Base-by-base conservation (phyloP, 2,888 invertebrate species). In the Xestia xanthographa region DNA sequence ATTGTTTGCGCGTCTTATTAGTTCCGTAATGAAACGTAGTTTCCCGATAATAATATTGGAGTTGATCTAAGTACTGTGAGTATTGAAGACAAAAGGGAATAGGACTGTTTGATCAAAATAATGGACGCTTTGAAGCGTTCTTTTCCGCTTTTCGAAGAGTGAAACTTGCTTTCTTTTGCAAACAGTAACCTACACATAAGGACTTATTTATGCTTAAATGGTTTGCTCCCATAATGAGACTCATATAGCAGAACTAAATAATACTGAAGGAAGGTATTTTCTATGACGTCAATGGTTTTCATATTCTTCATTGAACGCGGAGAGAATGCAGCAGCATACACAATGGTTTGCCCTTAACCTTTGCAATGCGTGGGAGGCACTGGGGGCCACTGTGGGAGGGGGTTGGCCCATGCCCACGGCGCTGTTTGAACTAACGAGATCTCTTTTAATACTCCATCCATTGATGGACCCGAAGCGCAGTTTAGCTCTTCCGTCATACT, bases 271-370 rank as follows among this genome's bases (percentile, higher is more conserved):
- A 66, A 63, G 73, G 26, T 72, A 68, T 82, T 80, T 66, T 69
- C 41, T 70, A 65, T 79, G 80, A 86, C 83, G 78, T 84, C 83
- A 84, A 74, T 81, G 71, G 79, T 82, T 80, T 86, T 86, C 88
- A 88, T 87, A 89, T 63, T 63, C 63, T 41, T 63, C n/a, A 88
- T 90, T 89, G 85, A 87, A 86, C 84, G 83, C 81, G 75, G 77
- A 85, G 87, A 89, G 88, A 90, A 89, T 91, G 90, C 91, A 89
- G 83, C 66, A 72, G 66, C 82, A 79, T 85, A 82, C 75, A 92
- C 91, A 91, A 92, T 92, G 81, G 90, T 90, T 92, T 90, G 91
- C 90, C 93, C 93, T 94, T 94, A 93, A 94, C 94, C 94, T 94
- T 94, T 93, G 85, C 87, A 89, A 86, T 85, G 90, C 88, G 92